Evolutionary conservation across 2,797 vertebrate genomes (phyloP), one percentile per base, ranked within the genome.

Genomic region (Cossypha polioptera): DNA sequence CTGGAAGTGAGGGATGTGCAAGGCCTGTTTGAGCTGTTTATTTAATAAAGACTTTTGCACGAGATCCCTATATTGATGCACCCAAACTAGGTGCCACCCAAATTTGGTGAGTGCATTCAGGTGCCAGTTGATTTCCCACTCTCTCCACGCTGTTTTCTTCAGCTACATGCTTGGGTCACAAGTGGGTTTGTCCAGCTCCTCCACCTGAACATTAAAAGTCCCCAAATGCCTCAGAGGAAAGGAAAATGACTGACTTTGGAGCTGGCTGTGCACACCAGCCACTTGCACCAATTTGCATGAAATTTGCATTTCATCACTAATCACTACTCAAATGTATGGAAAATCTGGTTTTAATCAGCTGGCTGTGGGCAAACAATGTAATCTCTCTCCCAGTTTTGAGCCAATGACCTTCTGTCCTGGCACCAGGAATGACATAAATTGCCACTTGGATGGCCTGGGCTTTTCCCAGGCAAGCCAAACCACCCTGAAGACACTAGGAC

Each of bases 241-340:
- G 21, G 38, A 71, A 92, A 78, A 62, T 42, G 40, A 38, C 74
- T 3, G 14, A 51, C 75, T 88, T 90, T 55, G 80, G 82, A 93
- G 71, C 65, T 92, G 62, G 79, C 91, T 92, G 68, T 43, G 55
- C 80, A 73, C 65, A 58, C 73, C 83, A 88, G 47, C 51, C 55
- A 77, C 75, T 90, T 85, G 77, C 75, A 90, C 22, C 43, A 5
- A 90, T 93, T 93, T 92, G 76, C 94, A 95, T 94, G 35, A 9
- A 40, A 93, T 95, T 86, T 95, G 79, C 83, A 80, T 95, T 88
- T 72, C 83, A 92, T 82, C 82, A 65, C 66, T 84, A 84, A 94
- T 83, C 82, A 74, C 76, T 69, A 48, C 73, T 69, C 59, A 95
- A 86, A 90, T 58, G 38, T 40, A 73, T 0, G 0, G 92, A 95